These are phyloP conservation scores for Gorsachius goisagi DNA, from an alignment of 2,113 vertebrate genomes.

Conservation along the genomic window DNA sequence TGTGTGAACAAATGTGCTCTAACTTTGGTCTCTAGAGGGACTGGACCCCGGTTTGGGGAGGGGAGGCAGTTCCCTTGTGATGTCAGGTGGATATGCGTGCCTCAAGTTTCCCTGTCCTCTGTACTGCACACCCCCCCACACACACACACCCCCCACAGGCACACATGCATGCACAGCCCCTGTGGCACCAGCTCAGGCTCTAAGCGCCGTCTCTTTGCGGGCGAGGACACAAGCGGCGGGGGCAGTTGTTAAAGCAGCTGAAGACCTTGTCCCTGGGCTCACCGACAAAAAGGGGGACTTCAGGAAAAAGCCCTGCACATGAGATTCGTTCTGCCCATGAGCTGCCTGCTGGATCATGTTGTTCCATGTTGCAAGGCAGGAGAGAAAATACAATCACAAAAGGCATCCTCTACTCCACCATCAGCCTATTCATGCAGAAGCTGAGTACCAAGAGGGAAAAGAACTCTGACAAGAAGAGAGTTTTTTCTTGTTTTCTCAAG, in stretches of 20 bases:
- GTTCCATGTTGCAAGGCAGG: not conserved
- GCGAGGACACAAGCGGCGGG: not conserved
- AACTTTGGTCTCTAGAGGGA: not conserved
- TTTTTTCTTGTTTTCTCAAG: not conserved
- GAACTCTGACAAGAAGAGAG: not conserved
- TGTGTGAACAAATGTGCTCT: not conserved
- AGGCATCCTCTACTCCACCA: not conserved
- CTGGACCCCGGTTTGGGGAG: not conserved
- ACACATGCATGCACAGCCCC: not conserved
- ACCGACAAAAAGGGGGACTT: not conserved
- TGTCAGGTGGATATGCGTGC: rapidly evolving
- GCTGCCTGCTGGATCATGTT: not conserved
- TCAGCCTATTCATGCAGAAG: not conserved
- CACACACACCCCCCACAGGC: not conserved
- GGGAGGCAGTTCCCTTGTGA: not conserved
- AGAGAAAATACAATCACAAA: not conserved
- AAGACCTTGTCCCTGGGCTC: not conserved
- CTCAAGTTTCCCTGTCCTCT: not conserved
- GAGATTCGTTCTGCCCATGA: not conserved
- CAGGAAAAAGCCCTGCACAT: not conserved
- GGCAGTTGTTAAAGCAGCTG: not conserved
- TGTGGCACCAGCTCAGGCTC: not conserved
- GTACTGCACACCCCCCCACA: not conserved
- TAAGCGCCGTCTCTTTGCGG: not conserved
- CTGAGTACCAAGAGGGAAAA: not conserved